Evolutionary conservation across 2,888 invertebrate species (phyloP), one percentile per base, ranked within the genome.

Genomic region (Tinea pellionella): DNA sequence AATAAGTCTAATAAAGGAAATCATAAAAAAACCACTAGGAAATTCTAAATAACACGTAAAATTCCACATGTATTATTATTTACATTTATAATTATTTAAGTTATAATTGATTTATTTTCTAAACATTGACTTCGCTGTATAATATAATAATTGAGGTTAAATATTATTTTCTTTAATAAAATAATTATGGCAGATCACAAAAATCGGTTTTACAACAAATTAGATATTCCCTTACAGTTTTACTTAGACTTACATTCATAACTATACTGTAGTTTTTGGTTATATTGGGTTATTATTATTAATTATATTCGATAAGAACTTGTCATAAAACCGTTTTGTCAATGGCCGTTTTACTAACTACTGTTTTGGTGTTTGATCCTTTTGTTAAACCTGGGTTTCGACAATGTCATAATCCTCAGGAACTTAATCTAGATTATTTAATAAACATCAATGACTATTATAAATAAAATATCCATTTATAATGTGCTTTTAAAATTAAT

Each of bases 321-420:
- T 53, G 53, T 53, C 16, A 24, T 53, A 53, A 19, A 53, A 53
- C 53, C 24, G 24, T 53, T 53, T 53, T 24, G 24, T 18, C 16
- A 53, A 53, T 19, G n/a, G 53, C 53, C 53, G 53, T 53, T 53
- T 53, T 74, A 76, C 81, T 80, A 81, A 75, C 86, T 87, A 87
- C 83, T 75, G 80, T 78, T 61, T 87, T 86, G 85, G 85, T 85
- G 85, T 86, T 76, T 80, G 75, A 80, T 83, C 84, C 86, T 84
- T 83, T 74, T 32, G 75, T 70, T 66, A 67, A 72, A 78, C 83
- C 85, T 82, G 80, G 80, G 47, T 47, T 24, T 47, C 47, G 47
- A 84, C 79, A 83, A 83, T 84, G 84, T 72, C 57, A 72, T 73
- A 84, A 3, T 84, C 85, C 85, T 73, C 85, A 83, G 85, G 84